Base-by-base conservation (phyloP, 2,888 invertebrate species). In the Dasysyrphus tricinctus region DNA sequence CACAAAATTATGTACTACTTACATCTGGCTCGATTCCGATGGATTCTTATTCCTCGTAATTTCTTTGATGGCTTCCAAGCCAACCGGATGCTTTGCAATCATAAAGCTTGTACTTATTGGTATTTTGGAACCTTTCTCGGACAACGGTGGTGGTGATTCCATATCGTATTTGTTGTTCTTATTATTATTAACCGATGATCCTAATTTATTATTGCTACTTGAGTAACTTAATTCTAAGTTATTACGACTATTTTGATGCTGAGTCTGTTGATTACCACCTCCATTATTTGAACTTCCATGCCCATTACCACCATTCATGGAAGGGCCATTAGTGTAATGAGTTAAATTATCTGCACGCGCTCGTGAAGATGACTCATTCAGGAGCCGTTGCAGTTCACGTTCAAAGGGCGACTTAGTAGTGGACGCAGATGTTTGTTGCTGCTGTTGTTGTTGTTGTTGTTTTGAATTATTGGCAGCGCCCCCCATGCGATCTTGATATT, bases 41-140 rank as follows among this genome's bases (percentile, higher is more conserved):
- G 93, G 93, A 89, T 95, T 94, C 89, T 94, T 94, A 89, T 94
- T 94, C 59, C 95, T 93, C 72, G 96, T 96, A 88, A 96, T 94
- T 90, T 96, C 96, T 90, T 96, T 95, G 89, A 96, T 96, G 89
- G 96, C 96, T 65, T 96, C 96, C 90, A 96, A 93, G 37, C 96
- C 96, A 88, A 96, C 96, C 84, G 96, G 95, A 92, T 96, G 96
- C 82, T 93, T 93, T 80, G 91, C 90, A 79, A 92, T 91, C 90
- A 92, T 91, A 85, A 92, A 92, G 86, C 92, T 92, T 88, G 91
- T 92, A 89, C 92, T 92, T 24, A 91, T 90, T 61, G 92, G 91
- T 88, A 92, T 89, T 88, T 91, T 91, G 42, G 91, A 90, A 47
- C 90, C 88, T 59, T 89, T 89, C 59, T 89, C 90, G 69, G 80